Evolutionary conservation across 2,888 invertebrate species (phyloP), one percentile per base, ranked within the genome.

Genomic region (Dicycla oo): DNA sequence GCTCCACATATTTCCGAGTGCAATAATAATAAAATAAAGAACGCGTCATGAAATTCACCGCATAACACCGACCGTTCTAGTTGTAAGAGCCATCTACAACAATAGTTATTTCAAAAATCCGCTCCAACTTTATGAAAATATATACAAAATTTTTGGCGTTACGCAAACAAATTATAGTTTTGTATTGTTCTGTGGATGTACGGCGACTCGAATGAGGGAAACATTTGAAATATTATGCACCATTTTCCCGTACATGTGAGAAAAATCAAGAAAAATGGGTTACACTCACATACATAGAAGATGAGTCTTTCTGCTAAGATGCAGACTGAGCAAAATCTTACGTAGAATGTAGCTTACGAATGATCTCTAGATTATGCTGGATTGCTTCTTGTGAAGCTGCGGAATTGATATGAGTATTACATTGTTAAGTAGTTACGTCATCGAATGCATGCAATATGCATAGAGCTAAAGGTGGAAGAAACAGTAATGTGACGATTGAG

Each of bases 21-120:
- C 82, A 81, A 83, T 84, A 80, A 83, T 78, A 80, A 75, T 83
- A 85, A 85, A 82, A 83, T 80, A 83, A 82, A 78, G 64, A 71
- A 63, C 57, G 60, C 63, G 64, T 62, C 70, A 78, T 77, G 73
- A 76, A 80, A 82, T 77, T 75, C 34, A 56, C 58, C 71, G 71
- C 67, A 73, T 72, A 77, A 53, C 62, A 69, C 60, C 61, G 34
- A 58, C 68, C 57, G 23, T 69, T 79, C 56, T 49, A 71, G 53
- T 66, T 3, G 65, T 60, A 82, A 66, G 68, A 30, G 45, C 78
- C 63, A 73, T 66, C 38, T 67, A 75, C 40, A 66, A 57, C 73
- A 61, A 63, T 57, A 61, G 75, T 84, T 75, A 75, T 73, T 83
- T 79, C 69, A 70, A 81, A 83, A 84, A 65, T 47, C 66, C 75